A percentile compares a stretch with the other conserved stretches of the same genome.
Conservation (phyloP, 1,140 invertebrate genomes). For the Paraescarpia echinospica region DNA sequence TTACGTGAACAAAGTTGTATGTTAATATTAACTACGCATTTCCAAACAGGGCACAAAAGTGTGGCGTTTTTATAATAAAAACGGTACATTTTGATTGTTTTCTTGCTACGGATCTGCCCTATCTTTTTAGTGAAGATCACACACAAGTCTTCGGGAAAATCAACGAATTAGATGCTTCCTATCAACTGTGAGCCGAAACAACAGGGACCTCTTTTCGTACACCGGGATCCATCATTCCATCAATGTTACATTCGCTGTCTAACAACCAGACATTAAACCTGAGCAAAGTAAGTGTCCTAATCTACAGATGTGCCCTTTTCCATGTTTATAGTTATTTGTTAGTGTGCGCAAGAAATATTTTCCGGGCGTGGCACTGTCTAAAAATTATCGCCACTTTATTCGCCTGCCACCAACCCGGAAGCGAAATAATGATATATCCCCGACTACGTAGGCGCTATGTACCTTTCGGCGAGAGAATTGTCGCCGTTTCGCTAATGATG, state of each 20-base stretch:
- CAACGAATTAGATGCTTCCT: too few relatives aligned
- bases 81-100: too few relatives aligned
- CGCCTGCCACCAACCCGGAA: not conserved
- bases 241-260: not conserved
- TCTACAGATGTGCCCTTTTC: not conserved
- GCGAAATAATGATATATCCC: not conserved
- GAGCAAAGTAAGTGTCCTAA: not conserved
- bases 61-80: too few relatives aligned
- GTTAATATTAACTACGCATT: too few relatives aligned
- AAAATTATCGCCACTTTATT: not conserved
- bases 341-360: not conserved
- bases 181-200: too few relatives aligned
- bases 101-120: too few relatives aligned
- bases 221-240: too few relatives aligned
- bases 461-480: not conserved
- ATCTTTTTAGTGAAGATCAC: too few relatives aligned
- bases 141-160: too few relatives aligned
- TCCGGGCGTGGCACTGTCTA: not conserved
- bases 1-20: too few relatives aligned
- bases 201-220: too few relatives aligned
- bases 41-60: too few relatives aligned
- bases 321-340: not conserved
- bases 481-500: not conserved
- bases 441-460: not conserved
- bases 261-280: not conserved